A percentile compares a stretch with the other conserved stretches of the same genome.
phyloP scores from a whole-genome alignment of 2,113 vertebrate genomes.

The Campylomormyrus numenius region DNA sequence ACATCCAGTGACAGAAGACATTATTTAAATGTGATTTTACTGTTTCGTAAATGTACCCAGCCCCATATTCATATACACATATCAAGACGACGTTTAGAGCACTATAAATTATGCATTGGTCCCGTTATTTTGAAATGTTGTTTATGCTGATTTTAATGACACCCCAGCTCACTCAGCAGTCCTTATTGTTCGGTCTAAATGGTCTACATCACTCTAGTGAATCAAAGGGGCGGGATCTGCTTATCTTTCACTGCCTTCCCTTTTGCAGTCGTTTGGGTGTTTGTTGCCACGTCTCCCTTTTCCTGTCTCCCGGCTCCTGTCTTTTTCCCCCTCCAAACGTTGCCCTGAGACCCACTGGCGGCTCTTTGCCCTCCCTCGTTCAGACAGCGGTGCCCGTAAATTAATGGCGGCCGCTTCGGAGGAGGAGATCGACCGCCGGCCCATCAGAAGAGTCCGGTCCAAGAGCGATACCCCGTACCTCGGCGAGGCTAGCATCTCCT shows the following conservation, averaged over 20 bases:
- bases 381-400: conserved; percentile 71
- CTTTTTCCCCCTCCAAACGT: conserved; percentile 35
- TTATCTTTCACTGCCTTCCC: conserved; percentile 5
- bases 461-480: conserved; percentile 98
- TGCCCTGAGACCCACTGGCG: conserved; percentile 45
- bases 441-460: conserved; percentile 89
- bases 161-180: background rate
- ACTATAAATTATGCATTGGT: background rate
- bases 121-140: background rate
- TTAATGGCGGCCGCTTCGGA: conserved; percentile 88
- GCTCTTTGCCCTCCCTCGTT: conserved; percentile 53
- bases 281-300: background rate
- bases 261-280: background rate
- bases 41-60: background rate
- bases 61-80: background rate
- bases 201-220: background rate
- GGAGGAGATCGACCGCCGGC: conserved; percentile 84
- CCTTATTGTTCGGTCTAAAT: background rate
- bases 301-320: background rate
- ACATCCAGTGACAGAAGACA: background rate
- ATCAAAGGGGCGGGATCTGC: conserved; percentile 19
- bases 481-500: conserved; percentile 87
- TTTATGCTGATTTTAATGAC: background rate
- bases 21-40: background rate
- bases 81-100: background rate